Base-by-base conservation (phyloP, 2,113 vertebrate genomes). In the Ophthalmolycus amberensis region DNA sequence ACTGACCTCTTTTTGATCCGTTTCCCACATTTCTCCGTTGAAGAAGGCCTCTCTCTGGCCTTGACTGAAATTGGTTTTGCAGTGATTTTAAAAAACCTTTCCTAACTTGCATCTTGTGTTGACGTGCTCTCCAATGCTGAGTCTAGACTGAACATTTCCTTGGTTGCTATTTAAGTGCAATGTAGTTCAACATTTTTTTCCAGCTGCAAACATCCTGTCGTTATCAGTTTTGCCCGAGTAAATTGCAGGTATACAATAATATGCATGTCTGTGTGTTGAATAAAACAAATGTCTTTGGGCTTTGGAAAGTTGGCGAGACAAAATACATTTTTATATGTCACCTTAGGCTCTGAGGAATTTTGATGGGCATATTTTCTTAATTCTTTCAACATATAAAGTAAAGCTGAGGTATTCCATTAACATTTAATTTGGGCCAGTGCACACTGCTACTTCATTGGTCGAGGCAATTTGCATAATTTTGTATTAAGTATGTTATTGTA, bases 1-100 rank as follows among this genome's bases (percentile, higher is more conserved):
- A 92, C 90, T 79, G 76, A 85, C 82, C 15, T 74, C 77, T 87
- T 89, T 91, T 73, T 93, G 85, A 92, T 90, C 86, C 29, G 18
- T 82, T 86, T 89, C 82, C 91, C 82, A 85, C 78, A 91, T 92
- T 84, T 88, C 80, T 79, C 72, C 70, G 80, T 80, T 56, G 22
- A 87, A 86, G 69, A 66, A 78, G 82, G 73, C 58, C 79, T 71
- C 77, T 84, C 50, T 72, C 52, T 62, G 82, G 82, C 82, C 82
- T 89, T 82, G 62, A 79, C 78, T 83, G 59, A 81, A 85, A 89
- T 68, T 74, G 66, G 44, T 85, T 86, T 85, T 88, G 71, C 83
- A 89, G 79, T 83, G 77, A 78, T 83, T 85, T 59, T 60, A 75
- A 44, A 70, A 20, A 52, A 22, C 84, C 25, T 58, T 40, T 18